Conservation (phyloP, 2,888 invertebrate species). For the Creontiades dilutus region DNA sequence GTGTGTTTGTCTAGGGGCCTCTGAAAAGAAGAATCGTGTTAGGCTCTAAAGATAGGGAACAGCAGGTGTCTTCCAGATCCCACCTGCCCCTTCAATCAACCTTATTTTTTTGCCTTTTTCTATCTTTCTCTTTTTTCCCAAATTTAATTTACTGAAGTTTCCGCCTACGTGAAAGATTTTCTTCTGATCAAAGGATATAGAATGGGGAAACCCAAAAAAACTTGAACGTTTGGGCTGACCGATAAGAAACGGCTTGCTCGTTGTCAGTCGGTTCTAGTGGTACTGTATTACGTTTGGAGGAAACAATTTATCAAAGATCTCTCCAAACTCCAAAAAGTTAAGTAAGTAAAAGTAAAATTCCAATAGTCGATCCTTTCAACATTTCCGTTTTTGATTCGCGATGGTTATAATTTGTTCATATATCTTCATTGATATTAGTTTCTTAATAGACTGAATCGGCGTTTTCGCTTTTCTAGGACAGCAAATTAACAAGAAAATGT, state of each 20-base stretch:
- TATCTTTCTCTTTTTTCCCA: conserved; percentile 10
- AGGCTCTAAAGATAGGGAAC: conserved; percentile 27
- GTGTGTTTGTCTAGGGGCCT: neutral
- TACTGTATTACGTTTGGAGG: neutral
- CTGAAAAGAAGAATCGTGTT: neutral
- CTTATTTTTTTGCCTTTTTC: neutral
- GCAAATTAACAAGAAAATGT: too few relatives aligned
- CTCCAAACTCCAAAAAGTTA: too few relatives aligned
- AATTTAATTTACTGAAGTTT: conserved; percentile 48
- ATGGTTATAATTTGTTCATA: too few relatives aligned
- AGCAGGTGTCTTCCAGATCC: conserved; percentile 43
- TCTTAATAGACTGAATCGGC: too few relatives aligned
- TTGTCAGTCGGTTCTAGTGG: too few relatives aligned
- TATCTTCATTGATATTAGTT: too few relatives aligned
- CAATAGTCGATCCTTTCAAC: too few relatives aligned
- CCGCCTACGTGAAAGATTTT: conserved; percentile 33
- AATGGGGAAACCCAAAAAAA: neutral
- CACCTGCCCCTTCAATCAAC: conserved; percentile 59
- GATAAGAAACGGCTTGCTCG: neutral
- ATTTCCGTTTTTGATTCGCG: too few relatives aligned
- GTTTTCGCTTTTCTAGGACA: too few relatives aligned
- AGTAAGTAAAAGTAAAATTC: too few relatives aligned
- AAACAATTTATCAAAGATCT: neutral
- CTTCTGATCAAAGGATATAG: neutral
- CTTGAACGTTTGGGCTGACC: neutral